Conservation (phyloP, 2,888 invertebrate genomes). For the Tyria jacobaeae region DNA sequence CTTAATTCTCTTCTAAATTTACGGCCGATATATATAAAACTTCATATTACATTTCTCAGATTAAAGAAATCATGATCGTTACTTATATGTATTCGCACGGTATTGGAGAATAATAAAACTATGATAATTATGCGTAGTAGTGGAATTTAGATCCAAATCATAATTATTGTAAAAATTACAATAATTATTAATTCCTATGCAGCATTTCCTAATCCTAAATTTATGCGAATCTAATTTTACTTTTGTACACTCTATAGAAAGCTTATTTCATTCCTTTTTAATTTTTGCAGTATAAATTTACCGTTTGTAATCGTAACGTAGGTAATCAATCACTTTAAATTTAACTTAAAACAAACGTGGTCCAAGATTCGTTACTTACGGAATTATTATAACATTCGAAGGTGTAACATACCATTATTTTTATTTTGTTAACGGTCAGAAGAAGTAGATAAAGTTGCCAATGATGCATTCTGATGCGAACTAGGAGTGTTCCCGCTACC, state of each 20-base stretch:
- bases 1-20: not conserved
- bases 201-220: not conserved
- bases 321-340: not conserved
- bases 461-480: too few relatives aligned
- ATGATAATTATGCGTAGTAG: too few relatives aligned
- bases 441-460: too few relatives aligned
- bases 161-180: too few relatives aligned
- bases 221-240: not conserved
- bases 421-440: too few relatives aligned
- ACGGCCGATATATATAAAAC: not conserved
- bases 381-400: too few relatives aligned
- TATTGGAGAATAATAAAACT: not conserved
- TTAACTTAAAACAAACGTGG: not conserved
- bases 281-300: not conserved
- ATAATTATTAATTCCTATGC: not conserved
- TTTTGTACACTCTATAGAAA: not conserved
- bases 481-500: too few relatives aligned
- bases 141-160: too few relatives aligned
- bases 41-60: not conserved
- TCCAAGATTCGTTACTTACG: too few relatives aligned
- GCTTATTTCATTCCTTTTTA: not conserved
- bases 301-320: too few relatives aligned
- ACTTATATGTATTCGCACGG: not conserved
- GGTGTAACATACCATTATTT: too few relatives aligned
- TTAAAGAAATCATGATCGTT: not conserved